A percentile compares a stretch with the other conserved stretches of the same genome.
Conservation (phyloP, 1,140 invertebrate genomes). For the Batillaria attramentaria region DNA sequence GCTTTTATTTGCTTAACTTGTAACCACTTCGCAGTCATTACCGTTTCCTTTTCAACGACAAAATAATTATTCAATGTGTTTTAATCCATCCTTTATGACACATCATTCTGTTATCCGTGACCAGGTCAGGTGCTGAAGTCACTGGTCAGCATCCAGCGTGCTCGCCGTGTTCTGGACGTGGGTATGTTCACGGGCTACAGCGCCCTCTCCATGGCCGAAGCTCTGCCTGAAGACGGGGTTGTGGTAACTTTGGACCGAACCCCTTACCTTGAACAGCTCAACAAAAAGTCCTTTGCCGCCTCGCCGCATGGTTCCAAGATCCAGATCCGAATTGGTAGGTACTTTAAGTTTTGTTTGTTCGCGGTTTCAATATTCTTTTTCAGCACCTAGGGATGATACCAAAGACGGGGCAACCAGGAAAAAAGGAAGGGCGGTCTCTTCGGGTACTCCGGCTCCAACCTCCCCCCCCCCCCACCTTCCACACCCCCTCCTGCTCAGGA, state of each 20-base stretch:
- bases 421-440: no score
- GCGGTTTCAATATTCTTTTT: neutral
- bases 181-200: constrained; percentile 61
- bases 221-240: constrained; percentile 49
- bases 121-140: constrained; percentile 51
- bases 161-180: constrained; percentile 54
- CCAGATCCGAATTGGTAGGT: constrained; percentile 45
- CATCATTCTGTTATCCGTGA: no score
- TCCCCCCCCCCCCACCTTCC: no score
- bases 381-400: neutral
- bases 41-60: no score
- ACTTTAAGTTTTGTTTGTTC: neutral
- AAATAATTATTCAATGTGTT: no score
- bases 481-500: no score
- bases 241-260: constrained; percentile 51
- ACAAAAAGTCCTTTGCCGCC: constrained; percentile 40
- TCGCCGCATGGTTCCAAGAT: constrained; percentile 56
- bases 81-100: no score
- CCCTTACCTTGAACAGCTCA: constrained; percentile 41
- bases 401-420: no score
- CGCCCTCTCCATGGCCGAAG: constrained; percentile 60
- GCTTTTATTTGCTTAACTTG: no score
- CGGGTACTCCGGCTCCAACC: no score
- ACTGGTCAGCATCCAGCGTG: constrained; percentile 50
- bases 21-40: no score